A percentile compares a stretch with the other conserved stretches of the same genome.
Evolutionary conservation across 2,888 invertebrate species (phyloP).

Genomic region (Aplocera efformata): DNA sequence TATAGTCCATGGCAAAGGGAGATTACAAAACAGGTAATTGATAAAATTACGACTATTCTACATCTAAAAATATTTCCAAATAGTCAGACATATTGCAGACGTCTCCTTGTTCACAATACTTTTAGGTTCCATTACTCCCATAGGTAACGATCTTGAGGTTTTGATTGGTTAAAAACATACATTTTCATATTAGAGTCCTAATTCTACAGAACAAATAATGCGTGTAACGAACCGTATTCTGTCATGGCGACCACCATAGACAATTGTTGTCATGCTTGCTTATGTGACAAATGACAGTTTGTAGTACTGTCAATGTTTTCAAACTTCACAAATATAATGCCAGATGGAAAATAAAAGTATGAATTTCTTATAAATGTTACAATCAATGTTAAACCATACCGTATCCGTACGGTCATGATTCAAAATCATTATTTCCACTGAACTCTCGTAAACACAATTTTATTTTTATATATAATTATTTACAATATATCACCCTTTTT

Average conservation of each 20-base stretch:
- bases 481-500: too few species aligned
- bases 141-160: conserved; percentile 47
- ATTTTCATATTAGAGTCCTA: conserved; percentile 28
- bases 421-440: too few species aligned
- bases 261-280: neutral
- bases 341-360: too few species aligned
- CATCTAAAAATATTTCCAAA: conserved; percentile 79
- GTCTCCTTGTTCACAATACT: conserved; percentile 66
- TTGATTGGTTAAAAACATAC: conserved; percentile 37
- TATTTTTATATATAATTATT: too few species aligned
- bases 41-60: conserved; percentile 59
- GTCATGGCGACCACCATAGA: conserved; percentile 4
- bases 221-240: conserved; percentile 44
- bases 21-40: conserved; percentile 46
- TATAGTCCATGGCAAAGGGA: conserved; percentile 62
- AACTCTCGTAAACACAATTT: too few species aligned
- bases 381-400: too few species aligned
- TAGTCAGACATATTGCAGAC: conserved; percentile 81
- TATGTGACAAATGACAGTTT: neutral
- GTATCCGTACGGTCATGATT: too few species aligned
- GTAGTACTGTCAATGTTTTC: too few species aligned
- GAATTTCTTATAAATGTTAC: too few species aligned
- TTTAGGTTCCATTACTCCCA: conserved; percentile 55
- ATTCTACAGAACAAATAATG: conserved; percentile 34
- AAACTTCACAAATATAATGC: too few species aligned